A percentile compares a stretch with the other conserved stretches of the same genome.
phyloP scores from a whole-genome alignment of 2,888 invertebrate species.

The Lepidocyrtoides sp. region DNA sequence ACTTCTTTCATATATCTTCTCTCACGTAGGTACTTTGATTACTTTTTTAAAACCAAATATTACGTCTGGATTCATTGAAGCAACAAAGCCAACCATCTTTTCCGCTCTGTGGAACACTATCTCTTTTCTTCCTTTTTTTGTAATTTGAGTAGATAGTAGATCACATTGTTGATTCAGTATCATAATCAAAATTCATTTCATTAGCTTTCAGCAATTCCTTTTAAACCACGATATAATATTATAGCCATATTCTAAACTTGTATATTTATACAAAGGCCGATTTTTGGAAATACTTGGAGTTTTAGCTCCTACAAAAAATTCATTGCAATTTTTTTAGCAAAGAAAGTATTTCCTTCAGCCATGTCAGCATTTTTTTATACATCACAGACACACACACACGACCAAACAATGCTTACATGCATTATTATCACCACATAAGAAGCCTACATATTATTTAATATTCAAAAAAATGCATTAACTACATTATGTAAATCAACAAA shows the following conservation, averaged over 20 bases:
- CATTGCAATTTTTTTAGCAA: constrained; percentile 24
- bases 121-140: background rate
- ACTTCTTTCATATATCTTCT: background rate
- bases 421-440: background rate
- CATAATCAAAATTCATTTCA: constrained; percentile 14
- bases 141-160: background rate
- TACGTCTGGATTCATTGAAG: background rate
- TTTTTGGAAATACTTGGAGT: no score
- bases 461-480: constrained; percentile 55
- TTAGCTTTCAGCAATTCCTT: background rate
- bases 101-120: background rate
- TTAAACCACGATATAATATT: background rate
- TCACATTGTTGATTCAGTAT: background rate
- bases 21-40: background rate
- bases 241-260: no score
- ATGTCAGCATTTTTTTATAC: constrained; percentile 36
- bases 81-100: background rate
- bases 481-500: constrained; percentile 45
- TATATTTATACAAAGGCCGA: no score
- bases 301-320: constrained; percentile 34
- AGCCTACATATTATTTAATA: background rate
- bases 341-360: background rate
- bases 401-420: constrained; percentile 15
- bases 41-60: background rate
- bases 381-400: background rate